phyloP scores from a whole-genome alignment of 2,888 invertebrate species.

The Crossocerus cetratus region DNA sequence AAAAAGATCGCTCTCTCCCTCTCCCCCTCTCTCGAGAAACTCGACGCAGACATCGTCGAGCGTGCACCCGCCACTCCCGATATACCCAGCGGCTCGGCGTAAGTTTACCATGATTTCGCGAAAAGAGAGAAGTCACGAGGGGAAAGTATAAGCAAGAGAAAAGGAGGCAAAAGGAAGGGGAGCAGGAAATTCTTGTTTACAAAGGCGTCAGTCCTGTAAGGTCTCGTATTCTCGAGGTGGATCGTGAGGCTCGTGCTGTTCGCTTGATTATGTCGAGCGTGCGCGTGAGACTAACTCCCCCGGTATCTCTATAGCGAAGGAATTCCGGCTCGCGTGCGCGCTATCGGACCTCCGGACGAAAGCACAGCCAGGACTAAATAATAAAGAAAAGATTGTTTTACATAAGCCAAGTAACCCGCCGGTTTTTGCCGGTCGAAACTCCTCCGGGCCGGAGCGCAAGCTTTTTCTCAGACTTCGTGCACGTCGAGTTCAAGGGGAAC shows the following conservation, averaged over 20 bases:
- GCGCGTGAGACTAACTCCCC: conserved; percentile 33
- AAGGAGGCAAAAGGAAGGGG: background rate
- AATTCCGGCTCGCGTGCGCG: conserved; percentile 62
- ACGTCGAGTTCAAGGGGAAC: conserved; percentile 19
- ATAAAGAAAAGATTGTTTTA: conserved; percentile 65
- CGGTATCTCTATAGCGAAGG: conserved; percentile 39
- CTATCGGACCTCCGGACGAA: conserved; percentile 50
- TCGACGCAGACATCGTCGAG: too few relatives aligned
- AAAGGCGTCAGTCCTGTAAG: conserved; percentile 37
- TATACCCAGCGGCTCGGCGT: too few relatives aligned
- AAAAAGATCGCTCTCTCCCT: conserved; percentile 21
- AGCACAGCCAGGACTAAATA: conserved; percentile 59
- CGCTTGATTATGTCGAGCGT: conserved; percentile 36
- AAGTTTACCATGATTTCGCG: background rate
- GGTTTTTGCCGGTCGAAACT: conserved; percentile 31
- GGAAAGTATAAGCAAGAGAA: background rate
- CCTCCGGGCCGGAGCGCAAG: conserved; percentile 4
- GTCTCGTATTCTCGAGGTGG: conserved; percentile 30
- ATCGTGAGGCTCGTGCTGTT: conserved; percentile 28
- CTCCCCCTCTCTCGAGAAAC: background rate
- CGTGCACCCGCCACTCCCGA: too few relatives aligned
- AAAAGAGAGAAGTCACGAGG: background rate
- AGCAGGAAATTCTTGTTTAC: conserved; percentile 21
- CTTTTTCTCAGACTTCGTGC: conserved; percentile 12
- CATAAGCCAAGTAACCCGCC: conserved; percentile 22